phyloP scores from a whole-genome alignment of 2,113 vertebrate species.

The Elephantulus edwardii region DNA sequence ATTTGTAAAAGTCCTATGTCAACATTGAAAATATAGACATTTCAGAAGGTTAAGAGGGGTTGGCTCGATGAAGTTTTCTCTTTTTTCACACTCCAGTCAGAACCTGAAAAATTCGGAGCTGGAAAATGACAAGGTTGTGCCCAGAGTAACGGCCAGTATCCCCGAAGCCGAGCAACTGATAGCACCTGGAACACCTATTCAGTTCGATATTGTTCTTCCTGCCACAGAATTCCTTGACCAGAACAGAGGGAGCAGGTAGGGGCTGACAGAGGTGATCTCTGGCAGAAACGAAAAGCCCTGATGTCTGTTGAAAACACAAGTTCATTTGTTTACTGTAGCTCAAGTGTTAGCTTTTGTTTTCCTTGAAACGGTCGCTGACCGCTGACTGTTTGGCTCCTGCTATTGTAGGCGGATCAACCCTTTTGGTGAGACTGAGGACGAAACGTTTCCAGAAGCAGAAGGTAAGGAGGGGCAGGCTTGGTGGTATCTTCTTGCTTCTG shows the following conservation, averaged over 20 bases:
- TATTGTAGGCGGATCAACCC: conserved; percentile 92
- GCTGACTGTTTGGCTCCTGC: background rate
- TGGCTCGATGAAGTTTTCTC: background rate
- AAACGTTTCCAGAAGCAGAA: conserved; percentile 86
- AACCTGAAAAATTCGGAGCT: conserved; percentile 67
- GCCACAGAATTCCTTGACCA: conserved; percentile 96
- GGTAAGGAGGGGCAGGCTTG: conserved; percentile 83
- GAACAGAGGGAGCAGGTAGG: conserved; percentile 91
- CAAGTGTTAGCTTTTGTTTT: background rate
- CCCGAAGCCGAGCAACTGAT: conserved; percentile 90
- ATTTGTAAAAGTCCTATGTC: background rate
- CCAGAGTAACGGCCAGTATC: conserved; percentile 74
- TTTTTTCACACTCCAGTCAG: conserved; percentile 79
- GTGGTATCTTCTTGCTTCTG: background rate
- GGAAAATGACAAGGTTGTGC: conserved; percentile 73
- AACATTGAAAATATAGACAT: background rate
- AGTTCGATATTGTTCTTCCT: conserved; percentile 96
- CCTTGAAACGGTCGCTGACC: background rate
- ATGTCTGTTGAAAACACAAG: background rate
- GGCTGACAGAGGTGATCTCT: too few relatives aligned
- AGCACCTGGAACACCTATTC: conserved; percentile 95
- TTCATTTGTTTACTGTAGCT: background rate
- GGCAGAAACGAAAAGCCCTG: background rate
- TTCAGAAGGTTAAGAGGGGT: background rate
- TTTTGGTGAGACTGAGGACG: conserved; percentile 94